Conservation (phyloP, 2,113 vertebrate species). For the Pseudopipra pipra region DNA sequence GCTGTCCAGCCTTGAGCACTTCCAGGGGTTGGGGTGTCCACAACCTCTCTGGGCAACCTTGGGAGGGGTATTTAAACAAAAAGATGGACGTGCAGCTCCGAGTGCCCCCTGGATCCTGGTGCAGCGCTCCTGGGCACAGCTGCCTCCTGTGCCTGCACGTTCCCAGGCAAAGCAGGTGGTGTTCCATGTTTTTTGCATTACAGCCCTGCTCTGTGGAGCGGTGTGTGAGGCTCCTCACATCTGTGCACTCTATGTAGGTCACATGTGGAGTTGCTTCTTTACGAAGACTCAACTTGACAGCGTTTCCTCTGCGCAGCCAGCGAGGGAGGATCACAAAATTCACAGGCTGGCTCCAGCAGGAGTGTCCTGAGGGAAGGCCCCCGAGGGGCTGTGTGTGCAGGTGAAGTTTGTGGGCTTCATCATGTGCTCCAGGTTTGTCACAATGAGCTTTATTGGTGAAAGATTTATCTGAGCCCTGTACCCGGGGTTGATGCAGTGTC, state of each 20-base stretch:
- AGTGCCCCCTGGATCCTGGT: not conserved
- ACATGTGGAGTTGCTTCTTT: conserved; percentile 25
- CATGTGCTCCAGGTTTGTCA: not conserved
- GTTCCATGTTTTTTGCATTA: not conserved
- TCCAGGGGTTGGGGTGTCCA: not conserved
- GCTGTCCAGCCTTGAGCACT: not conserved
- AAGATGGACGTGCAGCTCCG: not conserved
- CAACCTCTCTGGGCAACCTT: not conserved
- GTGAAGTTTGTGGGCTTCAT: not conserved
- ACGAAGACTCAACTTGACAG: conserved; percentile 49
- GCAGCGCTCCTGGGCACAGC: not conserved
- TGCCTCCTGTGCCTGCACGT: not conserved
- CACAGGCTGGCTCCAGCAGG: not conserved
- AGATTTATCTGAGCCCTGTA: not conserved
- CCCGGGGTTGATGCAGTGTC: not conserved
- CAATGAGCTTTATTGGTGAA: not conserved
- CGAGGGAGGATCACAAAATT: not conserved
- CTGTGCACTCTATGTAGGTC: conserved; percentile 61
- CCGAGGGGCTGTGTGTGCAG: not conserved
- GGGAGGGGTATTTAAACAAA: not conserved
- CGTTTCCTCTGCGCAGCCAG: not conserved
- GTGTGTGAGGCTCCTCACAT: conserved; percentile 6
- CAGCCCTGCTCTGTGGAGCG: not conserved
- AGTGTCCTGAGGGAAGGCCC: not conserved
- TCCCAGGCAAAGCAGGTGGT: conserved; percentile 22